Conservation (phyloP, 2,888 invertebrate species). For the Pemphredon lugubris region DNA sequence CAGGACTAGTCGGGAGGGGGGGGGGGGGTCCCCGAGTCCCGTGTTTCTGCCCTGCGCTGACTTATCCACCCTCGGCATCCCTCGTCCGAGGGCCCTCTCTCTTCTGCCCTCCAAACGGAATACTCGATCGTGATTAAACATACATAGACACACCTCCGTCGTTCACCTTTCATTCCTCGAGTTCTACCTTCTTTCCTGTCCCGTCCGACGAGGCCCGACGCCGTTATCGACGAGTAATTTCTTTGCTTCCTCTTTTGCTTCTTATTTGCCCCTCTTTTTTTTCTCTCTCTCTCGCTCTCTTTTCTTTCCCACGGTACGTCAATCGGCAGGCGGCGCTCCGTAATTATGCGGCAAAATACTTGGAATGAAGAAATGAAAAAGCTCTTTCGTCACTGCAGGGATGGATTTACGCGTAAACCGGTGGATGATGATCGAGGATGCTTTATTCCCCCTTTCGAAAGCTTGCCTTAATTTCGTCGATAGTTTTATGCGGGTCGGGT, state of each 20-base stretch:
- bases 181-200: slow-evolving; percentile 59
- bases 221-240: slow-evolving; percentile 46
- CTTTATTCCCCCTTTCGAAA: too few species aligned
- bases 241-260: slow-evolving; percentile 12
- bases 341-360: slow-evolving; percentile 28
- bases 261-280: background rate
- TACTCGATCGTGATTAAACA: slow-evolving; percentile 79
- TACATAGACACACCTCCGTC: slow-evolving; percentile 75
- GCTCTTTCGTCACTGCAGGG: background rate
- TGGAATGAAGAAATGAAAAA: background rate
- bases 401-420: too few species aligned
- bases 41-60: slow-evolving; percentile 21
- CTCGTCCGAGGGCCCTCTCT: slow-evolving; percentile 57
- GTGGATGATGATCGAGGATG: too few species aligned
- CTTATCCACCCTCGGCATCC: slow-evolving; percentile 36
- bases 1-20: slow-evolving; percentile 46
- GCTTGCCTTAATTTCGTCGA: too few species aligned
- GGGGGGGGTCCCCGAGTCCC: slow-evolving; percentile 21
- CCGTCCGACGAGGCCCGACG: slow-evolving; percentile 20
- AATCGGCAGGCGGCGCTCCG: slow-evolving; percentile 7
- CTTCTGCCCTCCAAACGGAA: slow-evolving; percentile 76
- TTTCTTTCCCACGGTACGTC: background rate
- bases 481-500: too few species aligned
- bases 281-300: slow-evolving; percentile 3
- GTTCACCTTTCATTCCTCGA: slow-evolving; percentile 74